Evolutionary conservation across 2,888 invertebrate genomes (phyloP), one percentile per base, ranked within the genome.

Genomic region (Hyles lineata): DNA sequence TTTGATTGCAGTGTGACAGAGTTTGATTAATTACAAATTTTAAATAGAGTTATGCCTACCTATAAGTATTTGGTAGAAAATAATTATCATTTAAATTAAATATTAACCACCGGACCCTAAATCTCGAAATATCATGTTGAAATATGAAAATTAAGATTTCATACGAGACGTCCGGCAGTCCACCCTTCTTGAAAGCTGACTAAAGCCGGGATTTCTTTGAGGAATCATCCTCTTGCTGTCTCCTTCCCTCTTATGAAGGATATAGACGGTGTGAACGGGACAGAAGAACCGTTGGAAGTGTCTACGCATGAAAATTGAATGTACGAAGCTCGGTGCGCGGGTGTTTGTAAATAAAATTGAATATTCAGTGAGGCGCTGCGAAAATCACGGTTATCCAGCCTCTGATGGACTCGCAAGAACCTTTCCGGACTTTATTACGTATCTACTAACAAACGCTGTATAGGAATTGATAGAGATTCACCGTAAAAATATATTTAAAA

Each of bases 341-440:
- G 82, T 88, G 90, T 91, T 91, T 91, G 92, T 91, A 88, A 91
- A 91, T 90, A 92, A 91, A 92, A 94, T 93, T 92, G 91, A 92
- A 93, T 93, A 94, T 93, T 92, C 92, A 92, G 87, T 88, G 85
- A 89, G 91, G 89, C 87, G 87, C 87, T 87, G 81, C 77, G 85
- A 85, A 92, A 94, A 94, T 94, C 94, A 89, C 91, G 82, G 90
- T 86, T 88, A 88, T 87, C 86, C 85, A 75, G 80, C 82, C 81
- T 78, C 76, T 82, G 84, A 83, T 80, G 89, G 89, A 88, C 87
- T 83, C 77, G 77, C 74, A 63, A 58, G 63, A 72, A 58, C 72
- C 72, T 71, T 72, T 78, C 78, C 29, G 50, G 76, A 72, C 4
- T 2, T 63, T 77, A 85, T 85, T 87, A 83, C 85, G 83, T 87